phyloP scores from a whole-genome alignment of 2,888 invertebrate genomes.

The Cosmia trapezina region DNA sequence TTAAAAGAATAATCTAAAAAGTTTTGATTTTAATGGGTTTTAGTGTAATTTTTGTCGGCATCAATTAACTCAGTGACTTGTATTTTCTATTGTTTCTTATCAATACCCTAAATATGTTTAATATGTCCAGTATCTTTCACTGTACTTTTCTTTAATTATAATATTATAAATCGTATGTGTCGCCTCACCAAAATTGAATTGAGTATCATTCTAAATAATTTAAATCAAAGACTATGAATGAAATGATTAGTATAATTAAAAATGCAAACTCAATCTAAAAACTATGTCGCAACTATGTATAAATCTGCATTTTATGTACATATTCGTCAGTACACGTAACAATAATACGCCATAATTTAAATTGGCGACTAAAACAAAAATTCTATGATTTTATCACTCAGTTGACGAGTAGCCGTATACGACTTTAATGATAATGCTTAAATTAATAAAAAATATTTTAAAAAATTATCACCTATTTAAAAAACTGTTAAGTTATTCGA shows the following conservation, averaged over 20 bases:
- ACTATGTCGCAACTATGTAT: constrained; percentile 36
- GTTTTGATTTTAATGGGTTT: neutral
- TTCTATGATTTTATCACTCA: constrained; percentile 83
- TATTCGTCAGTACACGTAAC: constrained; percentile 50
- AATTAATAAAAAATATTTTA: constrained; percentile 49
- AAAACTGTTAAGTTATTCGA: constrained; percentile 14
- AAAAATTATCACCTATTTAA: constrained; percentile 49
- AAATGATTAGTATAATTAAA: constrained; percentile 21
- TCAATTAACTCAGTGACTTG: neutral
- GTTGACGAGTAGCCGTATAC: constrained; percentile 83
- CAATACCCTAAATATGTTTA: neutral
- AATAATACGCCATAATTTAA: constrained; percentile 58
- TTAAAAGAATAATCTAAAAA: constrained; percentile 13
- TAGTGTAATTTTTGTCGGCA: neutral
- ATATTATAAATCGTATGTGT: neutral
- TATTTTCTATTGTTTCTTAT: neutral
- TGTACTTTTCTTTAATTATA: neutral
- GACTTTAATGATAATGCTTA: constrained; percentile 67
- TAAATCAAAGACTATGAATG: constrained; percentile 15
- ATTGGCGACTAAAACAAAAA: constrained; percentile 56
- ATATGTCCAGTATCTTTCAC: neutral
- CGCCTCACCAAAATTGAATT: neutral
- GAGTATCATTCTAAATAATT: neutral
- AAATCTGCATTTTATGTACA: constrained; percentile 49
- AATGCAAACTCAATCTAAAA: constrained; percentile 43